These are phyloP conservation scores for Bicyclus anynana DNA, from an alignment of 1,140 invertebrate species.

Conservation along the genomic window DNA sequence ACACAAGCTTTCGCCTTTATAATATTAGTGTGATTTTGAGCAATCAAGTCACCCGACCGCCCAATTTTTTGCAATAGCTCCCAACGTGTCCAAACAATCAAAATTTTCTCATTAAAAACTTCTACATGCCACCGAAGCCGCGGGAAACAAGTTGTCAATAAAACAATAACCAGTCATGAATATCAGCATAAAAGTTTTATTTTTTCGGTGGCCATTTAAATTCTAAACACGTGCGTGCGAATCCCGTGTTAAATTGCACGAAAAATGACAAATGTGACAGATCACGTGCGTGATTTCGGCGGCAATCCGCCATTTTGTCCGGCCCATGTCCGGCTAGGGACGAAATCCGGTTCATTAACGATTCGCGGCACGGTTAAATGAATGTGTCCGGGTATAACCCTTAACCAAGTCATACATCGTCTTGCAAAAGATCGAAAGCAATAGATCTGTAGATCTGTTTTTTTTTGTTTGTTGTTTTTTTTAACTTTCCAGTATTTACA, in stretches of 20 bases:
- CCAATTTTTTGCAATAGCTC: no score
- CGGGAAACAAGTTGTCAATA: no score
- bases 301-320: constrained; percentile 10
- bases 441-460: no score
- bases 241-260: constrained; percentile 11
- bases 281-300: constrained; percentile 18
- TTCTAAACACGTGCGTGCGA: background rate
- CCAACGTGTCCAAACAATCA: no score
- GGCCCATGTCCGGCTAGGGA: constrained; percentile 11
- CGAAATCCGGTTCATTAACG: constrained; percentile 36
- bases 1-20: no score
- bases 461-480: no score
- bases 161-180: background rate
- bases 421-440: no score
- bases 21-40: no score
- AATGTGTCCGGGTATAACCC: background rate
- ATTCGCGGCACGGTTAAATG: constrained; percentile 21
- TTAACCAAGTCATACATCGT: background rate
- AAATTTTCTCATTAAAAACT: no score
- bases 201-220: background rate
- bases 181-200: background rate
- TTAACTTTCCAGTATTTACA: no score
- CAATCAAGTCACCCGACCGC: no score
- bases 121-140: no score
- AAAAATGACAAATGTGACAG: constrained; percentile 28